Conservation (phyloP, 30 jellyfish, hydroid and myxozoan genomes). For the Sanderia malayensis region DNA sequence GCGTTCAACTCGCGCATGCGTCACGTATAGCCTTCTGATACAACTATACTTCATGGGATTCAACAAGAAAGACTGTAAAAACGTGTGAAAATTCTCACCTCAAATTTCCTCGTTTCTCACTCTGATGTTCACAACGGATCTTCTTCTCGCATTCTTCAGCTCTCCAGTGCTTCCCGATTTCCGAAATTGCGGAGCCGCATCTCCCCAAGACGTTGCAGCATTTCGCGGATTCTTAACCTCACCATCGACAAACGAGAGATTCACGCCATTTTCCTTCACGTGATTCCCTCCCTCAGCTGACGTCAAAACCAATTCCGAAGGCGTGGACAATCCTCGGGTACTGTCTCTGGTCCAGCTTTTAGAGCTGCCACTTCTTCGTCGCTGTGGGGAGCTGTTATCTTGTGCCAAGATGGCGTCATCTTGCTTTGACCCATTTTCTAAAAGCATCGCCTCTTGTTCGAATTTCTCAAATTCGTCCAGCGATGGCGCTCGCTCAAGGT, state of each 20-base stretch:
- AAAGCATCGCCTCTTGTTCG: conserved; percentile 10
- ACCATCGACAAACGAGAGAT: too few species aligned
- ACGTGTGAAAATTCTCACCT: too few species aligned
- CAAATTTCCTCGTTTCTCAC: not conserved
- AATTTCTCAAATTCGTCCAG: conserved; percentile 49
- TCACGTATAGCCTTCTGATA: too few species aligned
- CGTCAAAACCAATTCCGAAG: not conserved
- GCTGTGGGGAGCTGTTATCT: not conserved
- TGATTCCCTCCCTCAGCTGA: too few species aligned
- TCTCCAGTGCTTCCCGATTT: too few species aligned
- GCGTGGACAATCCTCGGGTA: conserved; percentile 5
- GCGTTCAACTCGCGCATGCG: too few species aligned
- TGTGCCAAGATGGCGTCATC: not conserved
- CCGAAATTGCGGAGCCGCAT: not conserved
- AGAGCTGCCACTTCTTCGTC: too few species aligned
- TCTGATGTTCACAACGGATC: not conserved
- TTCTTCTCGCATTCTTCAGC: not conserved
- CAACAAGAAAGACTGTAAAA: too few species aligned
- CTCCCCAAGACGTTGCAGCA: not conserved
- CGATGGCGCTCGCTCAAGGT: conserved; percentile 46
- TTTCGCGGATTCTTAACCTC: too few species aligned
- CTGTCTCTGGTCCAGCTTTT: not conserved
- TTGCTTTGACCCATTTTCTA: not conserved
- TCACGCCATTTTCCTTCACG: too few species aligned
- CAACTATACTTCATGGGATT: too few species aligned